phyloP scores from a whole-genome alignment of 23 tunicate genomes.

The Halocynthia roretzi region DNA sequence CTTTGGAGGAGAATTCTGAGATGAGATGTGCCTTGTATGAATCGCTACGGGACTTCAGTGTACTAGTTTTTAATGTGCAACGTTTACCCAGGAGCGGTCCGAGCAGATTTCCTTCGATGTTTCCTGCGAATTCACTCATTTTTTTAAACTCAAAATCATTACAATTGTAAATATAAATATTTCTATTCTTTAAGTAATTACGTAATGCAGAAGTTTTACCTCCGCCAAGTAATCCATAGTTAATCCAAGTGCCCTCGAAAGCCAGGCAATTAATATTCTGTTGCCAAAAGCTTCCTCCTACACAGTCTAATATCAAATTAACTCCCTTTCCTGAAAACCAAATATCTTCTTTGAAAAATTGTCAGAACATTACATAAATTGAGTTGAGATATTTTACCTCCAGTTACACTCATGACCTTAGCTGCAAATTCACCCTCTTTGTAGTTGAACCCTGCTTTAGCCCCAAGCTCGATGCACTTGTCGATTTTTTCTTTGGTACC shows the following conservation, averaged over 20 bases:
- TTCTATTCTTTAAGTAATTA: not conserved
- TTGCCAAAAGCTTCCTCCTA: constrained; percentile 88
- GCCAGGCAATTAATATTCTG: constrained; percentile 70
- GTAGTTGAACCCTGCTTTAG: constrained; percentile 69
- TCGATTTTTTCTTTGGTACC: constrained; percentile 66
- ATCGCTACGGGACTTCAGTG: constrained; percentile 71
- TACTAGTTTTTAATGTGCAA: constrained; percentile 58
- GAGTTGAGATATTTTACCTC: constrained; percentile 4
- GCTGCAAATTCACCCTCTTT: constrained; percentile 62
- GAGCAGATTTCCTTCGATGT: constrained; percentile 68
- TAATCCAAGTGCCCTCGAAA: constrained; percentile 84
- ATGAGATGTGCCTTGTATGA: constrained; percentile 71
- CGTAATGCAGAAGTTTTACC: not conserved
- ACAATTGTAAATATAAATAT: not conserved
- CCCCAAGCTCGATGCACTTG: constrained; percentile 64
- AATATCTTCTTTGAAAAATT: not conserved
- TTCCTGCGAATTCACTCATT: not conserved
- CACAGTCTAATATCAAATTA: constrained; percentile 88
- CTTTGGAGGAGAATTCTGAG: constrained; percentile 49
- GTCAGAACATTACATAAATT: not conserved
- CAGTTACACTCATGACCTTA: constrained; percentile 37
- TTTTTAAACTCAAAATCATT: not conserved
- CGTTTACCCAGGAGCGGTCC: constrained; percentile 51
- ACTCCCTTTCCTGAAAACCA: constrained; percentile 44
- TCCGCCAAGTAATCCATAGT: constrained; percentile 90